Evolutionary conservation across 1,140 invertebrate genomes (phyloP).

Genomic region (Diachasmimorpha longicaudata): DNA sequence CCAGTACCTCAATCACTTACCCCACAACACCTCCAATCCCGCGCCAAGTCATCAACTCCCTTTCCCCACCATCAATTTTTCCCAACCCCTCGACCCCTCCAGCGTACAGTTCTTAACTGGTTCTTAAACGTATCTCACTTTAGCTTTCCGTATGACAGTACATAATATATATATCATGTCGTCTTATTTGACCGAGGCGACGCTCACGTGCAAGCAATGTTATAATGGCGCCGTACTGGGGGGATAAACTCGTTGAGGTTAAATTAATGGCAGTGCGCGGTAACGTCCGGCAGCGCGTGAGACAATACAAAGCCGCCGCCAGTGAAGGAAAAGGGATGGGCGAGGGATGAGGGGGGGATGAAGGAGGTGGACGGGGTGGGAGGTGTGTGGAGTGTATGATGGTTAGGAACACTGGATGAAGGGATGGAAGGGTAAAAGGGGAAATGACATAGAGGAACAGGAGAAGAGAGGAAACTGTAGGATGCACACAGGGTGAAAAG

Average conservation of each 20-base stretch:
- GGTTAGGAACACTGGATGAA: background rate
- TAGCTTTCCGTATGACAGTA: background rate
- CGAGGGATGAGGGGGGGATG: background rate
- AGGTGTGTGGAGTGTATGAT: conserved; percentile 13
- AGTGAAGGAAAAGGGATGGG: conserved; percentile 19
- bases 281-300: conserved; percentile 37
- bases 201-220: conserved; percentile 25
- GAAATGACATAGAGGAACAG: background rate
- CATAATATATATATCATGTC: conserved; percentile 1
- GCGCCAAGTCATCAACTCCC: too few relatives aligned
- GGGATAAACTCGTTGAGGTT: conserved; percentile 44
- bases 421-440: background rate
- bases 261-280: conserved; percentile 44
- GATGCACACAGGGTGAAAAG: conserved; percentile 32
- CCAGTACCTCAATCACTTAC: too few relatives aligned
- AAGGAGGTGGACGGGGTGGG: conserved; percentile 19
- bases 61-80: background rate
- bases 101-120: conserved; percentile 16
- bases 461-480: conserved; percentile 17
- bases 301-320: conserved; percentile 44
- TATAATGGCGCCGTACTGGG: conserved; percentile 23
- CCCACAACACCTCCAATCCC: too few relatives aligned
- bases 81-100: background rate
- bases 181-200: background rate
- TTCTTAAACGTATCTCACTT: background rate